Evolutionary conservation across 1,140 invertebrate genomes (phyloP).

Genomic region (Zaprionus camerounensis): DNA sequence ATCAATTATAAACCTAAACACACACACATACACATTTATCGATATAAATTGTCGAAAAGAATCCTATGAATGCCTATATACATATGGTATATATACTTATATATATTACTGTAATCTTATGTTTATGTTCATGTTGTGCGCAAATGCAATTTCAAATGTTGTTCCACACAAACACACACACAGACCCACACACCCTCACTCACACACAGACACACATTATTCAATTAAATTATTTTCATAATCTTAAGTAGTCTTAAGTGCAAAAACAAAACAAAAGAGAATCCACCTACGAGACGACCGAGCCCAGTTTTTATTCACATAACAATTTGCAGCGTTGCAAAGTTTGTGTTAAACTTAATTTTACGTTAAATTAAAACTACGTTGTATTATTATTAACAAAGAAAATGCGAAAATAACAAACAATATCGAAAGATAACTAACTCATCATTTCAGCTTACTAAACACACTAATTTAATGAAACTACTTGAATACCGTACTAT

Average conservation of each 20-base stretch:
- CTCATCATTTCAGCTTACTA: conserved; percentile 39
- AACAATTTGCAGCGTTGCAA: conserved; percentile 28
- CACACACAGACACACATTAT: conserved; percentile 47
- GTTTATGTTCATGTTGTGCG: conserved; percentile 51
- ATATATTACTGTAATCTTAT: conserved; percentile 11
- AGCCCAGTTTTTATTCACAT: conserved; percentile 50
- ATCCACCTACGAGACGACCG: conserved; percentile 55
- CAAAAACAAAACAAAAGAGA: conserved; percentile 26
- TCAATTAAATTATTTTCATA: conserved; percentile 58
- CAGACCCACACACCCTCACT: conserved; percentile 43
- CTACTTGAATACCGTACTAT: conserved; percentile 13
- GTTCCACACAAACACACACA: conserved; percentile 40
- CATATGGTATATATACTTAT: conserved; percentile 31
- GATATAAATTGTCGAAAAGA: conserved; percentile 23
- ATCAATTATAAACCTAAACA: conserved; percentile 44
- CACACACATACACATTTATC: conserved; percentile 17
- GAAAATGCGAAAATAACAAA: neutral
- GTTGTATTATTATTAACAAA: conserved; percentile 42
- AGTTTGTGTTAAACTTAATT: conserved; percentile 40
- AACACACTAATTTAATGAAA: conserved; percentile 31
- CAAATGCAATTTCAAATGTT: conserved; percentile 34
- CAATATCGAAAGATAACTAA: conserved; percentile 19
- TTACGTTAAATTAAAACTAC: conserved; percentile 29
- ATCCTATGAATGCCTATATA: conserved; percentile 27
- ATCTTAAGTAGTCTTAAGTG: conserved; percentile 54